phyloP scores from a whole-genome alignment of 1,140 invertebrate genomes.

The Drosophila rhopaloa region DNA sequence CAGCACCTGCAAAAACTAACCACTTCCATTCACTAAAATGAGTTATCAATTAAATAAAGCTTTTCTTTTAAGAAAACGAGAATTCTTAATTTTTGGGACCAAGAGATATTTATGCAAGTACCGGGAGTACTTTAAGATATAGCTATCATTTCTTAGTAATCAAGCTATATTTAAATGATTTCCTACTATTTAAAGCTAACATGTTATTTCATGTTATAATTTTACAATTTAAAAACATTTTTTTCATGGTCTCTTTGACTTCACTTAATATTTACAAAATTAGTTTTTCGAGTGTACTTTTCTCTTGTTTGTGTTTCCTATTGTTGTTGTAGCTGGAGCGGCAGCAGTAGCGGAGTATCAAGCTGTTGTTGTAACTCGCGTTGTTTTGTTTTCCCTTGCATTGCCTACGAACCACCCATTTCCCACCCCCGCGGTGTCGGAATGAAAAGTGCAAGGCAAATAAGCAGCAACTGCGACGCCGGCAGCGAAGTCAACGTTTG shows the following conservation, averaged over 20 bases:
- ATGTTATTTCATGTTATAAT: too few species aligned
- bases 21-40: background rate
- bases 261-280: background rate
- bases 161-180: background rate
- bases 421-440: constrained; percentile 35
- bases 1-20: constrained; percentile 4
- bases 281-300: constrained; percentile 17
- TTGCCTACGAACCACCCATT: constrained; percentile 26
- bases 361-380: constrained; percentile 61
- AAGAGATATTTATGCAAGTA: too few species aligned
- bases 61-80: background rate
- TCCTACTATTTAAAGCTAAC: too few species aligned
- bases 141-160: background rate
- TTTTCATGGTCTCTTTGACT: background rate
- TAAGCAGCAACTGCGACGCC: constrained; percentile 62
- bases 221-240: too few species aligned
- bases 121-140: background rate
- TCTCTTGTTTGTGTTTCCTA: constrained; percentile 57
- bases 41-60: background rate
- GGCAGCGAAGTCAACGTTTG: constrained; percentile 62
- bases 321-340: constrained; percentile 54
- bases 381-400: constrained; percentile 75
- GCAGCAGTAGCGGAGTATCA: constrained; percentile 33
- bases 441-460: constrained; percentile 73
- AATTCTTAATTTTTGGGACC: background rate